Evolutionary conservation across 1,140 invertebrate species (phyloP), one percentile per base, ranked within the genome.

Genomic region (Popillia japonica): DNA sequence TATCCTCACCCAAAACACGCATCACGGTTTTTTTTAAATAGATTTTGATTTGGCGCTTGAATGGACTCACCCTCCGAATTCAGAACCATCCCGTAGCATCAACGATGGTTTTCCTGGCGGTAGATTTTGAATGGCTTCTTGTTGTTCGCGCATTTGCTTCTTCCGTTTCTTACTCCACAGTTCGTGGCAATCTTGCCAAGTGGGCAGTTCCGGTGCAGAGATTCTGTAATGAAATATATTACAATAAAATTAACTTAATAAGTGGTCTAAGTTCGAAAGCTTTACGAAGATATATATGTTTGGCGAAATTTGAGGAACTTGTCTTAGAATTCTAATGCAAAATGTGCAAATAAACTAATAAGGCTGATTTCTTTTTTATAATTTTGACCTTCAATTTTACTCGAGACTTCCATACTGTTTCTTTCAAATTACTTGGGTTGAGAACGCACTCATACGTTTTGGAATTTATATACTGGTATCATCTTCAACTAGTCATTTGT

Each of bases 161-260:
- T 95, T 90, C 44, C 95, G 90, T 86, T 96, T 96, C 87, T 99
- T 99, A 82, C 96, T 97, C 98, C 98, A 99, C 83, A 99, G 90
- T 88, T 99, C 98, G 89, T 99, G 98, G 87, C 98, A 99, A 89
- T 99, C 98, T 90, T 99, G 98, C 92, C 96, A 96, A 34, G 93
- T 95, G 0, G 98, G 98, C 79, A 99, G 86, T 83, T 94, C 91
- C 10, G 94, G 94, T 17, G 91, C 92, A 77, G 92, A 90, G 92
- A 96, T 95, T 87, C 96, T 97, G 48, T 17, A 55, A 55, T 17
- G 2, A 6, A 55, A 55, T 3, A 55, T 55, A 27, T 22, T 23
- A 68, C 7, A 64, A 27, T 10, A 27, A 27, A 27, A 34, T 34
- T n/a, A n/a, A n/a, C n/a, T n/a, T n/a, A n/a, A n/a, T n/a, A n/a